A percentile compares a stretch with the other conserved stretches of the same genome.
These are phyloP conservation scores for Halcyon senegalensis DNA, from an alignment of 2,113 vertebrate genomes.

Conservation along the genomic window DNA sequence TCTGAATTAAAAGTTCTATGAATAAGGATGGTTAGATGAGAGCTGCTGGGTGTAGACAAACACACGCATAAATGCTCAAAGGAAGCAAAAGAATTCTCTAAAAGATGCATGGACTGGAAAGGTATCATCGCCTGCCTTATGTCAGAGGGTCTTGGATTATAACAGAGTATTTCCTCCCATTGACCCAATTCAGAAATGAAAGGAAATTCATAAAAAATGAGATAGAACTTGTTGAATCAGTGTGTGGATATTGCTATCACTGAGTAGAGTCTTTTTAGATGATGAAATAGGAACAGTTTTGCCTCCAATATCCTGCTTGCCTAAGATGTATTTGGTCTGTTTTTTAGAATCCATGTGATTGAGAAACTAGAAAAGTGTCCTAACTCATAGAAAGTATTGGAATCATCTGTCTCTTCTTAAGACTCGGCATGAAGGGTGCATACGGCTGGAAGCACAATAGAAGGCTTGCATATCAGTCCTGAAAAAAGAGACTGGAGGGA, in stretches of 20 bases:
- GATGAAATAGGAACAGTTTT: not conserved
- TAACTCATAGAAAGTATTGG: not conserved
- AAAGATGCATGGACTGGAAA: not conserved
- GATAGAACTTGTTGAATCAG: not conserved
- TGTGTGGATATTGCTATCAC: not conserved
- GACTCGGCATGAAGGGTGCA: not conserved
- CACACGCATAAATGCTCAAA: fast-evolving
- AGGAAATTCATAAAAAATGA: not conserved
- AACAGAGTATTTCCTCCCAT: not conserved
- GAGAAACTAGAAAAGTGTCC: not conserved
- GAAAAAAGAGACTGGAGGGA: not conserved
- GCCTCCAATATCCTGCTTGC: not conserved
- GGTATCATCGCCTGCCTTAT: not conserved
- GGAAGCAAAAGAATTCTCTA: not conserved
- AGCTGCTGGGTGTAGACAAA: not conserved
- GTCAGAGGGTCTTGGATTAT: not conserved
- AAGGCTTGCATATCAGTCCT: not conserved
- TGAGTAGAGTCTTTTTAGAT: not conserved
- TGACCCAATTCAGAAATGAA: not conserved
- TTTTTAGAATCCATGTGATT: not conserved
- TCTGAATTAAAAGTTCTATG: not conserved
- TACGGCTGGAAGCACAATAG: not conserved
- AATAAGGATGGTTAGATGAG: not conserved
- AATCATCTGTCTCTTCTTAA: not conserved
- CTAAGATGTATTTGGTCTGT: not conserved